Evolutionary conservation across 2,888 invertebrate species (phyloP).

Genomic region (Subacronicta megacephala): DNA sequence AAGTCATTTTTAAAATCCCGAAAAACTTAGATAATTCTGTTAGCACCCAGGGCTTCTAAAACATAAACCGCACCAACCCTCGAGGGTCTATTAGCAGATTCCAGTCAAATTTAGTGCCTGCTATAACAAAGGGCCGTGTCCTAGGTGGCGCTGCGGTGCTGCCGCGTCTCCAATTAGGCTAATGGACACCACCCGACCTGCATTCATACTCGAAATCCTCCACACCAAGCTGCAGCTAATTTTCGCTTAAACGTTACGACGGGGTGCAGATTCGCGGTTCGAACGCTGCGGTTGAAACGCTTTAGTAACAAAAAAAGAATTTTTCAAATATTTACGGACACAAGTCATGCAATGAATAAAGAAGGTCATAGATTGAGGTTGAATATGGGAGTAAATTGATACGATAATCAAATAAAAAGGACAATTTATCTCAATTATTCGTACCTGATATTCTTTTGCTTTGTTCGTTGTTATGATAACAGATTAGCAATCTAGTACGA

Average conservation of each 20-base stretch:
- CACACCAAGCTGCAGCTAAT: slow-evolving; percentile 87
- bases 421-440: no score
- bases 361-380: background rate
- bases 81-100: slow-evolving; percentile 51
- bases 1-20: no score
- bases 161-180: slow-evolving; percentile 86
- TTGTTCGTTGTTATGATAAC: no score
- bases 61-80: slow-evolving; percentile 32
- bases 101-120: slow-evolving; percentile 62
- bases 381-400: no score
- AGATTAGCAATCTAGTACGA: no score
- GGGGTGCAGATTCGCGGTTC: slow-evolving; percentile 62
- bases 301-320: background rate
- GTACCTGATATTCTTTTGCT: no score
- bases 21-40: no score
- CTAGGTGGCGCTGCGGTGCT: slow-evolving; percentile 67
- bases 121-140: slow-evolving; percentile 73
- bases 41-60: slow-evolving; percentile 18
- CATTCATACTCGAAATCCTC: slow-evolving; percentile 88
- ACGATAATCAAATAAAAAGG: no score
- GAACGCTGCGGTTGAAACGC: slow-evolving; percentile 46
- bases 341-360: background rate
- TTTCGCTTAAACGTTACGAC: slow-evolving; percentile 81
- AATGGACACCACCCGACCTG: slow-evolving; percentile 88
- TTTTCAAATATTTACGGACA: background rate